A percentile compares a stretch with the other conserved stretches of the same genome.
These are phyloP conservation scores for Ashinkailepas kermadecensis DNA, from an alignment of 2,888 invertebrate species.

Conservation along the genomic window DNA sequence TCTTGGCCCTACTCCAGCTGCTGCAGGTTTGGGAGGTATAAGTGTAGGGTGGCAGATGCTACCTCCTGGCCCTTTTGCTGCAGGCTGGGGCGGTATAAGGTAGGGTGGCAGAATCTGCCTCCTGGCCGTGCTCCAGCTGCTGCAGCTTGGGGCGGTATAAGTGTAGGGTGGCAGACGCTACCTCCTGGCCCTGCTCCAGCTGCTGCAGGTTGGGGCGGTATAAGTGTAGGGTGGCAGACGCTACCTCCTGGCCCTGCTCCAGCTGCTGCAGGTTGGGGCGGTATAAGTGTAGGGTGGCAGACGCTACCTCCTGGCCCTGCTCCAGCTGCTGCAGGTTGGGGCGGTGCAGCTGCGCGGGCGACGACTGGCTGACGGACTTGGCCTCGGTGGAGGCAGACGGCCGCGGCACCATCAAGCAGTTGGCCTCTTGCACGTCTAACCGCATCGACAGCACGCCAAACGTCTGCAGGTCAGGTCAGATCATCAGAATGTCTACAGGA, in stretches of 20 bases:
- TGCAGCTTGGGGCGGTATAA: constrained; percentile 44
- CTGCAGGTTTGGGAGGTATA: too few relatives aligned
- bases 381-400: constrained; percentile 73
- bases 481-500: too few relatives aligned
- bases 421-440: constrained; percentile 73
- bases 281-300: not conserved
- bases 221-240: constrained; percentile 1
- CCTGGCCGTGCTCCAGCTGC: constrained; percentile 21
- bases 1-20: too few relatives aligned
- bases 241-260: not conserved
- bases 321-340: constrained; percentile 39
- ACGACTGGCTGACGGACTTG: constrained; percentile 46
- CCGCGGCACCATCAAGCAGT: constrained; percentile 57
- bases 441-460: constrained; percentile 90
- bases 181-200: too few relatives aligned
- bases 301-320: constrained; percentile 22
- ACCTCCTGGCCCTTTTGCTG: constrained; percentile 19
- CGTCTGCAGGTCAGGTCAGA: constrained; percentile 50
- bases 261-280: too few relatives aligned
- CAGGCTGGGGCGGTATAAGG: constrained; percentile 43
- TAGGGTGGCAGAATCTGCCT: too few relatives aligned
- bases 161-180: too few relatives aligned
- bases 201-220: too few relatives aligned
- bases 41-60: not conserved
- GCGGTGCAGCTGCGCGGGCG: constrained; percentile 46